phyloP scores from a whole-genome alignment of 2,797 vertebrate species.

The Eulemur rubriventer region DNA sequence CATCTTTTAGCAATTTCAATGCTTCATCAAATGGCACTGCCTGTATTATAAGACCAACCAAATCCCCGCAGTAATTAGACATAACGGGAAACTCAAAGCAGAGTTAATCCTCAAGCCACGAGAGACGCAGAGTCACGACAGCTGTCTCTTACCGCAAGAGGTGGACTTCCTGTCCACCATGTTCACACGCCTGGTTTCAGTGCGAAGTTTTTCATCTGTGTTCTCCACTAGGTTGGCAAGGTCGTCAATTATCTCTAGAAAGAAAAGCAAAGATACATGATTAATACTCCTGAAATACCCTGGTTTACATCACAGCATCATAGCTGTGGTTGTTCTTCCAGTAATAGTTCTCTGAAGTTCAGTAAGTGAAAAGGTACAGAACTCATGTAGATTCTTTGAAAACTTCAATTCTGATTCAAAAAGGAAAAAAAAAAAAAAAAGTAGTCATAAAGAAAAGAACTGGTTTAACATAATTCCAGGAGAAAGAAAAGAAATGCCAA shows the following conservation, averaged over 20 bases:
- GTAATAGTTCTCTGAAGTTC: not conserved
- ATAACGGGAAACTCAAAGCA: not conserved
- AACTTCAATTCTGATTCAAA: not conserved
- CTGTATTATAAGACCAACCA: not conserved
- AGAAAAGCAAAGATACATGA: not conserved
- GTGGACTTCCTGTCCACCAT: constrained; percentile 94
- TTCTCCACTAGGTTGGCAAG: constrained; percentile 95
- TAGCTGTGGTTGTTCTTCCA: not conserved
- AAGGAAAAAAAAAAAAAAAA: not conserved
- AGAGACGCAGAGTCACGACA: not conserved
- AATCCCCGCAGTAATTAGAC: not conserved
- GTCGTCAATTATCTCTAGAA: constrained; percentile 96
- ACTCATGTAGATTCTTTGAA: not conserved
- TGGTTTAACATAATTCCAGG: not conserved
- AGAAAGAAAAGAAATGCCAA: not conserved
- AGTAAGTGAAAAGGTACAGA: not conserved
- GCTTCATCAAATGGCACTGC: not conserved
- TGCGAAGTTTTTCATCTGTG: constrained; percentile 92
- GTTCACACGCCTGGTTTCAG: constrained; percentile 92
- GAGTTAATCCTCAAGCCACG: not conserved
- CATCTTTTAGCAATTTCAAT: not conserved
- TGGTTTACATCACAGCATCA: not conserved
- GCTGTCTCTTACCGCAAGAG: constrained; percentile 91
- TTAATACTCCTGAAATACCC: not conserved
- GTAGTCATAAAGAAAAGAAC: not conserved